Conservation (phyloP, 2,113 vertebrate genomes). For the Pituophis catenifer region DNA sequence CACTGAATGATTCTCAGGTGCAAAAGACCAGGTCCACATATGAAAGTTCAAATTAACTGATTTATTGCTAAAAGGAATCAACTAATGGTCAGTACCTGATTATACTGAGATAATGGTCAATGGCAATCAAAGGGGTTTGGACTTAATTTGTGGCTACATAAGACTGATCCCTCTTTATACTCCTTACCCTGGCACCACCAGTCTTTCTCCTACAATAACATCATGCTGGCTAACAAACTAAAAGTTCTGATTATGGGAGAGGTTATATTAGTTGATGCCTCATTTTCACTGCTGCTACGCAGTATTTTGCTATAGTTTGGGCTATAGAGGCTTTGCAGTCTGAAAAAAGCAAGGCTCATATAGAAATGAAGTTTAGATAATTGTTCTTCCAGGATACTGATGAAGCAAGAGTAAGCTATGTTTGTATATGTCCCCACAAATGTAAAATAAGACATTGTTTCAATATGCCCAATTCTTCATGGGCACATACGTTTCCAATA, state of each 20-base stretch:
- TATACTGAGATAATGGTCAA: too few relatives aligned
- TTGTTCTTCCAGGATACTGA: background rate
- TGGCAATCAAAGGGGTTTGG: too few relatives aligned
- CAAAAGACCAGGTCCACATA: background rate
- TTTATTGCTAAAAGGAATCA: background rate
- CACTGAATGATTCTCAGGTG: background rate
- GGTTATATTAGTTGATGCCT: background rate
- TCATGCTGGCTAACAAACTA: background rate
- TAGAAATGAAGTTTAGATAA: background rate
- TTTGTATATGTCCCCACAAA: background rate
- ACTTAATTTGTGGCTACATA: too few relatives aligned
- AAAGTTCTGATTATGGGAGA: background rate
- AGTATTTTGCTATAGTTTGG: background rate
- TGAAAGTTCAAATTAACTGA: background rate
- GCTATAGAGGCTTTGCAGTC: background rate
- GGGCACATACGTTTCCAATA: background rate
- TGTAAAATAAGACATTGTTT: background rate
- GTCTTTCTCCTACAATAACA: background rate
- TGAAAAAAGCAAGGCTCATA: too few relatives aligned
- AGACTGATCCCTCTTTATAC: background rate
- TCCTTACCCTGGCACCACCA: background rate
- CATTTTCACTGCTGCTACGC: background rate
- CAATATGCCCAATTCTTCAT: background rate
- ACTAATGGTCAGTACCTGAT: background rate
- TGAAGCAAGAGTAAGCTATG: background rate